Evolutionary conservation across 2,113 vertebrate genomes (phyloP).

Genomic region (Corvus moneduloides): DNA sequence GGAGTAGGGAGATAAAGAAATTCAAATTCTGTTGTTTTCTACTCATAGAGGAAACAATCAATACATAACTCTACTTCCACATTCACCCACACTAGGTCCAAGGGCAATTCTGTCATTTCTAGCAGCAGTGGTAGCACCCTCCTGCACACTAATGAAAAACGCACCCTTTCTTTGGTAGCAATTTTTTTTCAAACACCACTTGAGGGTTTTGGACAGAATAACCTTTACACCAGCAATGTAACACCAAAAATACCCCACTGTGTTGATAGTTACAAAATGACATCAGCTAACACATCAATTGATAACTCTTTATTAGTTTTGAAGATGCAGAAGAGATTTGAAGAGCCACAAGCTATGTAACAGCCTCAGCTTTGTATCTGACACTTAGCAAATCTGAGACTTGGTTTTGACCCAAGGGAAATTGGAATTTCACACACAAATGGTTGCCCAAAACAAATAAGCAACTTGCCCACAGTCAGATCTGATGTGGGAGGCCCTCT

Average conservation of each 20-base stretch:
- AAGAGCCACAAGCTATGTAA: background rate
- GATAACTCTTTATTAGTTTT: background rate
- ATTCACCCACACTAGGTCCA: background rate
- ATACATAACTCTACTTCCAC: background rate
- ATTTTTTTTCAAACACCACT: background rate
- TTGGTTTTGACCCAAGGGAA: background rate
- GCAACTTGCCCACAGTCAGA: background rate
- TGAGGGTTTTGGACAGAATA: background rate
- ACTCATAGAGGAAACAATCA: background rate
- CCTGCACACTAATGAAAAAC: background rate
- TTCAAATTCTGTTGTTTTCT: background rate
- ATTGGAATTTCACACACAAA: background rate
- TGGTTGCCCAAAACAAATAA: background rate
- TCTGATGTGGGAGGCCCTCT: background rate
- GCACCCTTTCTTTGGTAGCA: background rate
- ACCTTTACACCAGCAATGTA: background rate
- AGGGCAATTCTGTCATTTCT: background rate
- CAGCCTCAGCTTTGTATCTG: background rate
- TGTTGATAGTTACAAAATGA: background rate
- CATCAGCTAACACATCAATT: background rate
- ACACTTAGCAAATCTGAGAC: background rate
- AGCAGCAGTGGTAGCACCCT: background rate
- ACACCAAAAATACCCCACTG: background rate
- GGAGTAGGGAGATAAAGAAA: background rate
- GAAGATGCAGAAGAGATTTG: background rate